Conservation (phyloP, 30 jellyfish, hydroid and myxozoan species). For the Catostylus mosaicus region DNA sequence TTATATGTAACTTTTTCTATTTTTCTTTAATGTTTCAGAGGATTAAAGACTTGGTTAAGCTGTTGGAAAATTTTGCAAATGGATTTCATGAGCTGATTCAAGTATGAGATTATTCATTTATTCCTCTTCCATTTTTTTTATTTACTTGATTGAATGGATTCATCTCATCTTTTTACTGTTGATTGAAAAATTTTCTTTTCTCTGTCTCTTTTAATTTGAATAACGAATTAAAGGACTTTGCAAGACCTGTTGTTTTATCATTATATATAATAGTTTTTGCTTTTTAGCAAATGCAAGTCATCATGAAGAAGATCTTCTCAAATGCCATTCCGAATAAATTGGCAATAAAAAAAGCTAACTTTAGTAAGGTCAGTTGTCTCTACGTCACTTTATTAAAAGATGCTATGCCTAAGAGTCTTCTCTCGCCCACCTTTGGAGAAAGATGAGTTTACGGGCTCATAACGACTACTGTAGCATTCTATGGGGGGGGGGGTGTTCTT, state of each 20-base stretch:
- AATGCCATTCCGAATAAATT: neutral
- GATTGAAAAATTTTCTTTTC: neutral
- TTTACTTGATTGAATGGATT: no score
- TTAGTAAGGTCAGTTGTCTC: neutral
- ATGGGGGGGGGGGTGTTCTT: no score
- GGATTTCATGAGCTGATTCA: neutral
- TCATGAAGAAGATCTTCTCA: constrained; percentile 4
- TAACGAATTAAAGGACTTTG: no score
- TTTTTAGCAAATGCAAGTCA: neutral
- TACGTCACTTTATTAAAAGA: neutral
- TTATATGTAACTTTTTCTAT: no score
- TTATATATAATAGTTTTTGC: neutral
- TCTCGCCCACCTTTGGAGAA: no score
- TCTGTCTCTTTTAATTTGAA: no score
- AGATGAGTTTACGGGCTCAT: no score
- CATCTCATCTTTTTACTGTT: neutral
- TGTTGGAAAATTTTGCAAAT: constrained; percentile 6
- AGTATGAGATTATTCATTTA: neutral
- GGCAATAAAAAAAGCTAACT: neutral
- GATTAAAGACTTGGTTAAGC: neutral
- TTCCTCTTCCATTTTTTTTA: neutral
- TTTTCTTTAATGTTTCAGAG: neutral
- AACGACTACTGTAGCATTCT: no score
- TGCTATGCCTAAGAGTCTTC: no score
- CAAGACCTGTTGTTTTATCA: no score